Base-by-base conservation (phyloP, 2,797 vertebrate species). In the Gallirallus australis region DNA sequence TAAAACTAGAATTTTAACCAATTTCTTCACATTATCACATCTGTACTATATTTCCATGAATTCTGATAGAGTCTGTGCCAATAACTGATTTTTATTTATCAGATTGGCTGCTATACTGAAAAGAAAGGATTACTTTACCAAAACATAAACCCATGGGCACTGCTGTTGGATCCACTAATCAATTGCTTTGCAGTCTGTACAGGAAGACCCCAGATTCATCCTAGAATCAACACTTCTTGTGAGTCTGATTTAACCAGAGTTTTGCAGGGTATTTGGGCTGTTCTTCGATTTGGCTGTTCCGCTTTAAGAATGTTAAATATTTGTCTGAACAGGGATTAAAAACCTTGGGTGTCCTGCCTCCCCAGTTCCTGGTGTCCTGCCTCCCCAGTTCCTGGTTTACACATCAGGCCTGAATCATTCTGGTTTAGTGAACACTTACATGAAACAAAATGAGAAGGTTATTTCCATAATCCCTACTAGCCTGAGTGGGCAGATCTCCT, bases 1-100 rank as follows among this genome's bases (percentile, higher is more conserved):
- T 82, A 92, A 80, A 92, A 65, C 25, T 92, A 86, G 71, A 94
- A 78, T 27, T 79, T 54, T 95, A 97, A 84, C 60, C 31, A 61
- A 68, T 91, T 61, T 65, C 56, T 86, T 95, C 86, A 78, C 94
- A 82, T 70, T 56, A 30, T 90, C 45, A 61, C 14, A 40, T 73
- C 71, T 93, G 48, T 84, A 57, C 79, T 86, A 71, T 52, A 65
- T 85, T 15, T 72, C 86, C 66, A 54, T 71, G 65, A 96, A 94
- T 93, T 97, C 95, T 77, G 75, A 96, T 68, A 52, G 68, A 52
- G 57, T 59, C 56, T 78, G 12, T 20, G 9, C 39, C 31, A 66
- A 5, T 56, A 88, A 47, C 23, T 77, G 37, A 10, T 75, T 66
- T 45, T 45, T 45, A 45, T 89, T 81, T 76, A 30, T 53, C 31